phyloP scores from a whole-genome alignment of 2,888 invertebrate genomes.

The Cheilosia urbana region DNA sequence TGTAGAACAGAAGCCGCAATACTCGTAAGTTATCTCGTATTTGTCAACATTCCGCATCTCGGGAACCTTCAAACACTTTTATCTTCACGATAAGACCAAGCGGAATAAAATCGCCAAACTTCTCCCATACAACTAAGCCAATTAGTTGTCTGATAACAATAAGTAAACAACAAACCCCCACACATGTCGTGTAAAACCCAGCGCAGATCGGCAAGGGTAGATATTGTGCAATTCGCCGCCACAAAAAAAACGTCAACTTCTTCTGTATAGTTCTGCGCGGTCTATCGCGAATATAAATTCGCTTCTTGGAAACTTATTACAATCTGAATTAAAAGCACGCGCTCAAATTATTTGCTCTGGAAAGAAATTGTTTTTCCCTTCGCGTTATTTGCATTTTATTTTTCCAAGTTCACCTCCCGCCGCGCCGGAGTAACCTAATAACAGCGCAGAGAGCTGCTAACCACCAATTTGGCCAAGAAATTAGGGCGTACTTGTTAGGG shows the following conservation, averaged over 20 bases:
- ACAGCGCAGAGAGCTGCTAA: conserved; percentile 19
- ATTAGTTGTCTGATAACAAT: conserved; percentile 25
- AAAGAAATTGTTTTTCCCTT: not conserved
- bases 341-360: conserved; percentile 7
- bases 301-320: conserved; percentile 3
- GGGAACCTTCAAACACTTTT: not conserved
- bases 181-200: not conserved
- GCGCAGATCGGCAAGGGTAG: not conserved
- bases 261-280: not conserved
- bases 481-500: conserved; percentile 27
- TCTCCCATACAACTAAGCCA: not conserved
- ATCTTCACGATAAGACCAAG: conserved; percentile 13
- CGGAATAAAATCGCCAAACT: conserved; percentile 9
- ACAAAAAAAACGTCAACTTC: not conserved
- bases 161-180: not conserved
- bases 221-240: conserved; percentile 2
- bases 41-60: conserved; percentile 4
- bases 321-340: conserved; percentile 23
- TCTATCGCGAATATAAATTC: not conserved
- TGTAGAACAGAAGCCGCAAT: conserved; percentile 5
- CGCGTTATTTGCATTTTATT: conserved; percentile 1
- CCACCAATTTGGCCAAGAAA: conserved; percentile 20
- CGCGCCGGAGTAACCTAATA: conserved; percentile 16
- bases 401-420: not conserved
- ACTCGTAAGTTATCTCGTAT: conserved; percentile 13